Percentiles rank a stretch among this genome's conserved stretches.
Evolutionary conservation across 1,140 invertebrate genomes (phyloP).

Genomic region (Spodoptera frugiperda): DNA sequence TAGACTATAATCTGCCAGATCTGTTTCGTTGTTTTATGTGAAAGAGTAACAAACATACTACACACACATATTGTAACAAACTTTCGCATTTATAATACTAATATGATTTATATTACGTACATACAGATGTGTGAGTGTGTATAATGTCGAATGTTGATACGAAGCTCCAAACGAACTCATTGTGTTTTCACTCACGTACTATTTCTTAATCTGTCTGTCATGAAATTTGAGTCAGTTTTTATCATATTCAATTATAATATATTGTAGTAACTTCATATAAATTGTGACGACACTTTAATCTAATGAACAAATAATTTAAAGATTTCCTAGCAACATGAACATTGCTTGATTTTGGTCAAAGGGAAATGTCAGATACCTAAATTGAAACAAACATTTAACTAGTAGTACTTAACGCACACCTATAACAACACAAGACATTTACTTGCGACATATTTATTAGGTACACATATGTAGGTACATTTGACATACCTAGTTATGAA

Average conservation of each 20-base stretch:
- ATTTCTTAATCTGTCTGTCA: slow-evolving; percentile 63
- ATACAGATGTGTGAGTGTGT: neutral
- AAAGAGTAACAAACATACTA: too few species aligned
- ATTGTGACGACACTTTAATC: neutral
- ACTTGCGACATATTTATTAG: neutral
- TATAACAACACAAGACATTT: neutral
- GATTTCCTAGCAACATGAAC: neutral
- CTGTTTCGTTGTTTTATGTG: too few species aligned
- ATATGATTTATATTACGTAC: too few species aligned
- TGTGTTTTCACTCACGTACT: slow-evolving; percentile 79
- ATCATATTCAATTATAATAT: slow-evolving; percentile 35
- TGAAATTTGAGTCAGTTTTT: slow-evolving; percentile 44
- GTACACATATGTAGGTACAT: neutral
- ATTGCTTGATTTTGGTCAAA: neutral
- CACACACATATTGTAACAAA: too few species aligned
- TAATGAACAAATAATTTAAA: neutral
- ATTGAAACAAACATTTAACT: too few species aligned
- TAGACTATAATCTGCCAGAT: too few species aligned
- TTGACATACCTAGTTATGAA: neutral
- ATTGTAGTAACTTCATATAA: neutral
- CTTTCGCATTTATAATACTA: too few species aligned
- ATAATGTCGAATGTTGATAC: slow-evolving; percentile 62
- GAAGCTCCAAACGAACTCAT: slow-evolving; percentile 65
- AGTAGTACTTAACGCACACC: too few species aligned
- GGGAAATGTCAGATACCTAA: neutral